Evolutionary conservation across 1,140 invertebrate species (phyloP).

Genomic region (Brachionus rubens): DNA sequence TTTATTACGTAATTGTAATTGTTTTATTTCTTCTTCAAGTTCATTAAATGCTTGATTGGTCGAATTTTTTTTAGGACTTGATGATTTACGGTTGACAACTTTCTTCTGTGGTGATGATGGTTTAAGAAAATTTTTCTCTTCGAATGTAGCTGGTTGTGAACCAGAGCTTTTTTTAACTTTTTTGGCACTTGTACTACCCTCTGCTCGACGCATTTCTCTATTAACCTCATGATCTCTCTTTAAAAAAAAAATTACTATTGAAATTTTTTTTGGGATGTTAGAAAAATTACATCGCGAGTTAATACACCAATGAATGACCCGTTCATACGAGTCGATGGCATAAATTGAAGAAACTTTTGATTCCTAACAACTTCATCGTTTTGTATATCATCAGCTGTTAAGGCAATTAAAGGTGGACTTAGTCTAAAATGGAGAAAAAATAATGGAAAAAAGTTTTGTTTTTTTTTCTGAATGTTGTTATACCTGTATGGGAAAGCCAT

Average conservation of each 20-base stretch:
- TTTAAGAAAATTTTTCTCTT: conserved; percentile 46
- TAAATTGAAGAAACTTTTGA: conserved; percentile 39
- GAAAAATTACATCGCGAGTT: conserved; percentile 18
- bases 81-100: not conserved
- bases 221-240: conserved; percentile 22
- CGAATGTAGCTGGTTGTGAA: conserved; percentile 11
- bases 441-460: not conserved
- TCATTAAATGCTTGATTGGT: not conserved
- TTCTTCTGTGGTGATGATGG: not conserved
- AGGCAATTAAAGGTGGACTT: conserved; percentile 34
- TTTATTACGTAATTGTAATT: conserved; percentile 22
- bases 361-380: conserved; percentile 40
- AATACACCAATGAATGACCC: conserved; percentile 30
- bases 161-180: conserved; percentile 7
- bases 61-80: not conserved
- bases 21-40: conserved; percentile 29
- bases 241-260: not conserved
- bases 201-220: conserved; percentile 16
- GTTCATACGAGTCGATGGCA: conserved; percentile 39
- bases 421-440: not conserved
- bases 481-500: conserved; percentile 36
- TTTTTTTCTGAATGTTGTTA: not conserved
- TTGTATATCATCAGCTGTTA: conserved; percentile 30
- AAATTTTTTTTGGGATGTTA: not conserved
- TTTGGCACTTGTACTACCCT: conserved; percentile 13